These are phyloP conservation scores for Centropristis striata DNA, from an alignment of 2,113 vertebrate genomes.

Conservation along the genomic window DNA sequence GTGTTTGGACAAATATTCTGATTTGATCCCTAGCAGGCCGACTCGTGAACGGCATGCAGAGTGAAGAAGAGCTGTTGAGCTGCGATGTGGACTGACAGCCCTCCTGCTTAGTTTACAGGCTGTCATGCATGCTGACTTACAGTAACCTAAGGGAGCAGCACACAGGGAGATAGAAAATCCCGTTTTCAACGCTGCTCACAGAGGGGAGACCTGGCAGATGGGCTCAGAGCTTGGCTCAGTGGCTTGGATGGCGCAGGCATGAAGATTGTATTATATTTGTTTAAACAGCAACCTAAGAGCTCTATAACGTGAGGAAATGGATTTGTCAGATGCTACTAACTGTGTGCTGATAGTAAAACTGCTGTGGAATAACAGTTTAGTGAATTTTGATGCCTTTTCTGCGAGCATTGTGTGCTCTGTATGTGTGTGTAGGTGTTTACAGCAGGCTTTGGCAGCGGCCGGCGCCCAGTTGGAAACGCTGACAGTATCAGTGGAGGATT, in stretches of 20 bases:
- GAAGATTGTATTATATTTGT: conserved; percentile 17
- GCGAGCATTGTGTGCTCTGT: neutral
- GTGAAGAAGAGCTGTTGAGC: neutral
- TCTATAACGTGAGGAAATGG: conserved; percentile 23
- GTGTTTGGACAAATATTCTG: neutral
- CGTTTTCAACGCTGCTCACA: neutral
- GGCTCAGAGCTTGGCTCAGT: conserved; percentile 3
- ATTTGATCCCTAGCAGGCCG: conserved; percentile 2
- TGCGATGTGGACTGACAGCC: conserved; percentile 19
- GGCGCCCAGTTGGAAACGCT: conserved; percentile 42
- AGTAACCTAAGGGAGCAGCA: conserved; percentile 26
- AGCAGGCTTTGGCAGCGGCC: conserved; percentile 22
- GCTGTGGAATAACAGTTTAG: conserved; percentile 6
- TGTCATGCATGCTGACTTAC: conserved; percentile 30
- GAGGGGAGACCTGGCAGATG: conserved; percentile 32
- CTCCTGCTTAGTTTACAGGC: conserved; percentile 2
- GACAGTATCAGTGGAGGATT: conserved; percentile 55
- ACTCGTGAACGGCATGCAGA: neutral
- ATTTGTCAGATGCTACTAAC: conserved; percentile 50
- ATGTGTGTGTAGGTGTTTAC: neutral
- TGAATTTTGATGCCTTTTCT: conserved; percentile 18
- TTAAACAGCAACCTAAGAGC: conserved; percentile 20
- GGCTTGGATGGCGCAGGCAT: neutral
- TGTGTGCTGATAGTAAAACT: neutral
- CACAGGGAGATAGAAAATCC: conserved; percentile 1